These are phyloP conservation scores for Nephrotoma guestfalica DNA, from an alignment of 2,888 invertebrate species.

Conservation along the genomic window DNA sequence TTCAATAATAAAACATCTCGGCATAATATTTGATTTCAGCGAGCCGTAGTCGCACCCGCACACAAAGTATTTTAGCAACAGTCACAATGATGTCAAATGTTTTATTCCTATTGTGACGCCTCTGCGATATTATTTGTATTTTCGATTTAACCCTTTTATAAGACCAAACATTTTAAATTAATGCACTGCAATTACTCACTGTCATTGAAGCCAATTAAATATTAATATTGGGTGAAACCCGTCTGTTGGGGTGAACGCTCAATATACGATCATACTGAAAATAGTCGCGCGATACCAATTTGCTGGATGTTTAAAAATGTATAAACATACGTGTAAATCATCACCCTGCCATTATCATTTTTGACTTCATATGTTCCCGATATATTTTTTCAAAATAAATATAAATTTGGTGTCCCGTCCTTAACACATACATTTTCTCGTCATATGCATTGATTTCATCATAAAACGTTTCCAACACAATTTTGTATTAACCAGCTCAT, in stretches of 20 bases:
- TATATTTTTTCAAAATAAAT: neutral
- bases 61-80: no score
- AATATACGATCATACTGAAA: neutral
- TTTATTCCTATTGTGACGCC: no score
- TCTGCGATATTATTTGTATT: no score
- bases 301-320: neutral
- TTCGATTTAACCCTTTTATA: neutral
- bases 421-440: neutral
- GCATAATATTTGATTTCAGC: no score
- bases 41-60: no score
- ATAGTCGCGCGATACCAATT: neutral
- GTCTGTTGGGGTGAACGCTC: neutral
- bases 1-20: no score
- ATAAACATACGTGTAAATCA: neutral
- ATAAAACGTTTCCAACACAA: neutral
- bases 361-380: neutral
- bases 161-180: neutral
- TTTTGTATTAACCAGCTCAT: neutral
- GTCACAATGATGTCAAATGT: no score
- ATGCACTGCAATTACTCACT: neutral
- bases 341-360: neutral
- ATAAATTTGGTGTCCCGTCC: no score
- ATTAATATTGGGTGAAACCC: neutral
- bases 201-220: neutral
- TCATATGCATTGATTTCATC: neutral